Conservation (phyloP, 2,797 vertebrate genomes). For the Lepus townsendii region DNA sequence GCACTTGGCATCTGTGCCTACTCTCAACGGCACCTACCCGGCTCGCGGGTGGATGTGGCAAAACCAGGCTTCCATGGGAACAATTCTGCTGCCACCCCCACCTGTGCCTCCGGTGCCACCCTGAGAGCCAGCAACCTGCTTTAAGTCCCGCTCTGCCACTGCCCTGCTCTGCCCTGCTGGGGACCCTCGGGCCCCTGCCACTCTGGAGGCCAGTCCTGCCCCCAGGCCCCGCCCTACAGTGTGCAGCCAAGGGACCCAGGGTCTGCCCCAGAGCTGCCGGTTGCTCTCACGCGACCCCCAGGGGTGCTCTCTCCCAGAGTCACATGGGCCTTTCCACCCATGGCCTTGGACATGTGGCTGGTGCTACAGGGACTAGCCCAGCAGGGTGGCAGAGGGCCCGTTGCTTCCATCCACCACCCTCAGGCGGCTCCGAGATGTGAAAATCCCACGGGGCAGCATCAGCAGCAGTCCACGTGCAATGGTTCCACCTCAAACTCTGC, state of each 20-base stretch:
- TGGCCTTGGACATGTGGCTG: background rate
- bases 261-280: background rate
- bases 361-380: background rate
- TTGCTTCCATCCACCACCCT: background rate
- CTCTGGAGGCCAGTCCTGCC: background rate
- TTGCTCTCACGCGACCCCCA: background rate
- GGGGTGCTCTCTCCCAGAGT: background rate
- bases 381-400: background rate
- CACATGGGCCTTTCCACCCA: background rate
- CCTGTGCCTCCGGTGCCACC: rapidly evolving
- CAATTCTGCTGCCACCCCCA: background rate
- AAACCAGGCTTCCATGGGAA: background rate
- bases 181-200: too few relatives aligned
- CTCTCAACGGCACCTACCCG: background rate
- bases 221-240: too few relatives aligned
- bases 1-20: background rate
- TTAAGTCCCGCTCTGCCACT: background rate
- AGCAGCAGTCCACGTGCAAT: background rate
- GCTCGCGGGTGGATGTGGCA: background rate
- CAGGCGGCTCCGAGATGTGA: background rate
- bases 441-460: background rate
- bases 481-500: background rate
- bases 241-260: background rate
- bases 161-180: too few relatives aligned
- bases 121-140: background rate